Evolutionary conservation across 2,888 invertebrate genomes (phyloP).

Genomic region (Heliconius charithonia): DNA sequence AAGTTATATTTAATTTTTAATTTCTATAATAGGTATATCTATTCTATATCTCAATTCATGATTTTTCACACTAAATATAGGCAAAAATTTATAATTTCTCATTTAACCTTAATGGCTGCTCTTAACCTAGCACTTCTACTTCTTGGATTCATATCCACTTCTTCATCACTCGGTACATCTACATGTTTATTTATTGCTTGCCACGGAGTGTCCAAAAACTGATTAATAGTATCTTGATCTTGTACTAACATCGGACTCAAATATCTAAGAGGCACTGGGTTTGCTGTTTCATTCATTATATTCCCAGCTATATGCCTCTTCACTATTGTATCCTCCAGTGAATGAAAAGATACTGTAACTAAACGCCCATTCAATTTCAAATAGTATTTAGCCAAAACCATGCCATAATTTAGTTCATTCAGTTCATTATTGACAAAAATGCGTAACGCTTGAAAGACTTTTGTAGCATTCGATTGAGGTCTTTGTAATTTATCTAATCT

Average conservation of each 20-base stretch:
- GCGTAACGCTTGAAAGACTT: slow-evolving; percentile 95
- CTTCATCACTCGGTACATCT: slow-evolving; percentile 87
- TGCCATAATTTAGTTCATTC: slow-evolving; percentile 95
- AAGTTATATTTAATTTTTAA: slow-evolving; percentile 7
- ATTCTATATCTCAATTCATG: slow-evolving; percentile 3
- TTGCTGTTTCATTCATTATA: slow-evolving; percentile 87
- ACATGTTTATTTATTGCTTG: slow-evolving; percentile 91
- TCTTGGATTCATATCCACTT: slow-evolving; percentile 91
- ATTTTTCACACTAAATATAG: background rate
- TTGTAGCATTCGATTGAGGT: slow-evolving; percentile 92
- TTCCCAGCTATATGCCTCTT: slow-evolving; percentile 94
- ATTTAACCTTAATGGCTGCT: slow-evolving; percentile 90
- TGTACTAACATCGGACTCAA: slow-evolving; percentile 85
- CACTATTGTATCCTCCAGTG: slow-evolving; percentile 96
- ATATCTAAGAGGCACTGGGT: slow-evolving; percentile 89
- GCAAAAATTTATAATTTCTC: background rate
- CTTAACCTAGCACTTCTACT: slow-evolving; percentile 95
- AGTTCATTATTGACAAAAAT: slow-evolving; percentile 98
- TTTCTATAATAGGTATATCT: background rate
- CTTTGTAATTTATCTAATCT: slow-evolving; percentile 89
- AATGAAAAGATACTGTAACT: slow-evolving; percentile 94
- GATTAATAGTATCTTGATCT: slow-evolving; percentile 84
- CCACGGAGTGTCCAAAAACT: slow-evolving; percentile 89
- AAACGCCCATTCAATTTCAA: slow-evolving; percentile 91
- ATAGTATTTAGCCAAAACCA: slow-evolving; percentile 89